Evolutionary conservation across 2,797 vertebrate species (phyloP), one percentile per base, ranked within the genome.

Genomic region (Setipinna tenuifilis): DNA sequence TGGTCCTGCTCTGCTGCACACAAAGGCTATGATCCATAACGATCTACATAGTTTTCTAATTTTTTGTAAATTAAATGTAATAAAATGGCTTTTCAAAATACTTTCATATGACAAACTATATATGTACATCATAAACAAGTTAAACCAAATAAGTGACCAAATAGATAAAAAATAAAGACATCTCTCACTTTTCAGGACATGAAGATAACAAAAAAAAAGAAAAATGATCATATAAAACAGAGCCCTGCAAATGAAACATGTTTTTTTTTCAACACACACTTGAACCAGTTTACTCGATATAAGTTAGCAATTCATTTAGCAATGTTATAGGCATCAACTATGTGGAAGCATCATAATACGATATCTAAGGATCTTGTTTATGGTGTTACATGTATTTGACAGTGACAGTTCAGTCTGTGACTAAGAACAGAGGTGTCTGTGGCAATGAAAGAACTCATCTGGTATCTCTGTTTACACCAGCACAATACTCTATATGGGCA

Each of bases 31-130:
- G 31, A 78, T 78, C 71, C 31, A 78, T 78, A 78, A 78, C 71
- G 16, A 44, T 78, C 35, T 41, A 6, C 75, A 84, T 87, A 83
- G 87, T 83, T 85, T 88, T 83, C 91, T 82, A 89, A 19, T 90
- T 91, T 88, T 90, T 91, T 85, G 89, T 90, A 91, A 91, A 90
- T 89, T 91, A 92, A 90, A 87, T 87, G 89, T 88, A 86, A 86
- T 91, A 92, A 92, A 92, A 94, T 93, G 89, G 50, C 91, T 91
- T 95, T 93, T 91, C 93, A 95, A 96, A 95, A 96, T 95, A 95
- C 90, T 93, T 94, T 93, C 94, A 93, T 95, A 95, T 95, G 94
- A 92, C 93, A 96, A 96, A 96, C 95, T 96, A 96, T 94, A 95
- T 95, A 93, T 95, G 94, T 96, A 96, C 94, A 95, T 92, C 92